Conservation (phyloP, 2,888 invertebrate genomes). For the Machimus atricapillus region DNA sequence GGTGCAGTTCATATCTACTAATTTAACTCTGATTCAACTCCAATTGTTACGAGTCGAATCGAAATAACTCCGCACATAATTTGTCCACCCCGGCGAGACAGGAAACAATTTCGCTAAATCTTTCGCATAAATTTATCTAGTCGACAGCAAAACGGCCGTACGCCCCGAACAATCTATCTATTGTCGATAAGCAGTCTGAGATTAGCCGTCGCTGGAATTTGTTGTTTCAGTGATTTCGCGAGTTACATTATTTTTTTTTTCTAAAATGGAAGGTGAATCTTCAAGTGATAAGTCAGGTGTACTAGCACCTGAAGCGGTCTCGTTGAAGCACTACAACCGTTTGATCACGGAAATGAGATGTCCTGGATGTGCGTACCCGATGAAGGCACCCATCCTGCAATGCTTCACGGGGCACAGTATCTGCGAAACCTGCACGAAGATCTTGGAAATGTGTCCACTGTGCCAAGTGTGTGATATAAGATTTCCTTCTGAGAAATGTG, state of each 20-base stretch:
- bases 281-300: neutral
- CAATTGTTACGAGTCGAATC: neutral
- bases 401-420: slow-evolving; percentile 60
- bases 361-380: slow-evolving; percentile 60
- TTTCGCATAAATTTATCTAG: neutral
- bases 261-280: slow-evolving; percentile 1
- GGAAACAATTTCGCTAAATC: neutral
- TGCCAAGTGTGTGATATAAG: slow-evolving; percentile 55
- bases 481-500: neutral
- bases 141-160: neutral
- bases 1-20: neutral
- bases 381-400: slow-evolving; percentile 58
- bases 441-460: slow-evolving; percentile 57
- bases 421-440: slow-evolving; percentile 58
- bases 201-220: neutral
- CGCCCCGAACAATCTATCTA: neutral
- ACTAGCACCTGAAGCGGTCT: slow-evolving; percentile 45
- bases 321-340: slow-evolving; percentile 57
- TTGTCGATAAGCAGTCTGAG: neutral
- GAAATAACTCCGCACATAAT: neutral
- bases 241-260: neutral
- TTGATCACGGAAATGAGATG: slow-evolving; percentile 60
- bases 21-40: neutral
- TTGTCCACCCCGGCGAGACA: neutral
- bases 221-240: neutral